phyloP scores from a whole-genome alignment of 2,888 invertebrate species.

The Scaptomyza caliginosa region DNA sequence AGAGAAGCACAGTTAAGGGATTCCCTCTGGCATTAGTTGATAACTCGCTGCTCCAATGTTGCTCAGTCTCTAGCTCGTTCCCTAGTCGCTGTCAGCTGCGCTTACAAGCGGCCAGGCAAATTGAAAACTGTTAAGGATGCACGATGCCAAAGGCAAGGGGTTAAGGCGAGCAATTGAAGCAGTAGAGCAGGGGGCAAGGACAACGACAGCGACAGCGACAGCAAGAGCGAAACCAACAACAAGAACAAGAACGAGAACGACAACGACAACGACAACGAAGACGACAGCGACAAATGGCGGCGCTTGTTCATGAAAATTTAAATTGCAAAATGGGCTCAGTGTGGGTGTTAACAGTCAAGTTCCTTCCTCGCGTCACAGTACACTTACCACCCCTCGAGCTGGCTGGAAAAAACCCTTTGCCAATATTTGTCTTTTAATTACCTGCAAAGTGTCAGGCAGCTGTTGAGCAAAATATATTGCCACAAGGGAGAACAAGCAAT shows the following conservation, averaged over 20 bases:
- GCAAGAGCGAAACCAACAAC: slow-evolving; percentile 21
- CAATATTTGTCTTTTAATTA: slow-evolving; percentile 70
- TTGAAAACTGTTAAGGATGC: slow-evolving; percentile 76
- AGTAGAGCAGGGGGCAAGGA: slow-evolving; percentile 9
- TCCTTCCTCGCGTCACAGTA: background rate
- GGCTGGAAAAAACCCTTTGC: slow-evolving; percentile 39
- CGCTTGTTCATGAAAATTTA: slow-evolving; percentile 79
- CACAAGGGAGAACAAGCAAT: slow-evolving; percentile 18
- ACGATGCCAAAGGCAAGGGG: slow-evolving; percentile 13
- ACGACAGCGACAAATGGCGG: slow-evolving; percentile 76
- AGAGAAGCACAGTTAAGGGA: background rate
- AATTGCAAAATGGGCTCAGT: slow-evolving; percentile 74
- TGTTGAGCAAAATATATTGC: slow-evolving; percentile 56
- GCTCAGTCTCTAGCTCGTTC: slow-evolving; percentile 17
- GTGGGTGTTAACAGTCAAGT: slow-evolving; percentile 55
- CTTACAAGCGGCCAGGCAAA: slow-evolving; percentile 75
- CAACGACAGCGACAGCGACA: slow-evolving; percentile 12
- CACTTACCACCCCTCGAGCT: background rate
- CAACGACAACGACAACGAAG: slow-evolving; percentile 33
- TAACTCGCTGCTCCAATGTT: slow-evolving; percentile 35
- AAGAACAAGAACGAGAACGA: slow-evolving; percentile 28
- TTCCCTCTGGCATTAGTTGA: slow-evolving; percentile 50
- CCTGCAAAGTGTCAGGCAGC: slow-evolving; percentile 67
- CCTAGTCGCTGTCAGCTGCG: slow-evolving; percentile 71
- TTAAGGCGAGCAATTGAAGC: slow-evolving; percentile 7